phyloP scores from a whole-genome alignment of 2,888 invertebrate genomes.

The Coenonympha glycerion region DNA sequence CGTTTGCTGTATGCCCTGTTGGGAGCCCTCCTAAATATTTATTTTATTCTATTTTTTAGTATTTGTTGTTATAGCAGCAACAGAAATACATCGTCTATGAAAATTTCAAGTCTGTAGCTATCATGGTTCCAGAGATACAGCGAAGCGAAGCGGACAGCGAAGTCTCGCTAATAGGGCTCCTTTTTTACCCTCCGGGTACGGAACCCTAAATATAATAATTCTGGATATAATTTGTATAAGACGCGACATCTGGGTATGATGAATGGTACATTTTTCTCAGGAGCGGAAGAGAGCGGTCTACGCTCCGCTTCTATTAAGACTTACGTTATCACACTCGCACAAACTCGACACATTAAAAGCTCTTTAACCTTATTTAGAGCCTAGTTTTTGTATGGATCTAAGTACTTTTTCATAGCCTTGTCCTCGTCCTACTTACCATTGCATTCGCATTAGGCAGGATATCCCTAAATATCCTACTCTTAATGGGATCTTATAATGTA shows the following conservation, averaged over 20 bases:
- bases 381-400: not conserved
- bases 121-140: too few species aligned
- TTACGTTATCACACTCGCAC: constrained; percentile 13
- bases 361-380: constrained; percentile 7
- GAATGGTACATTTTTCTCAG: constrained; percentile 38
- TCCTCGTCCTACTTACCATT: not conserved
- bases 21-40: too few species aligned
- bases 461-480: too few species aligned
- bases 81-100: too few species aligned
- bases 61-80: too few species aligned
- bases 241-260: constrained; percentile 31
- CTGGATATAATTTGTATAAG: constrained; percentile 32
- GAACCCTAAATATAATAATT: not conserved
- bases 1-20: too few species aligned
- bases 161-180: too few species aligned
- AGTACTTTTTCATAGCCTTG: not conserved
- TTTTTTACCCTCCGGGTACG: not conserved
- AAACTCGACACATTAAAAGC: constrained; percentile 11
- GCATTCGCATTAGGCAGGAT: too few species aligned
- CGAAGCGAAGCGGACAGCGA: too few species aligned
- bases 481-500: too few species aligned
- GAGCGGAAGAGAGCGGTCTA: constrained; percentile 20
- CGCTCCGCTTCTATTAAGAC: constrained; percentile 8
- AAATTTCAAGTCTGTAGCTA: too few species aligned
- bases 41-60: too few species aligned